Evolutionary conservation across 2,113 vertebrate species (phyloP).

Genomic region (Stigmatopora argus): DNA sequence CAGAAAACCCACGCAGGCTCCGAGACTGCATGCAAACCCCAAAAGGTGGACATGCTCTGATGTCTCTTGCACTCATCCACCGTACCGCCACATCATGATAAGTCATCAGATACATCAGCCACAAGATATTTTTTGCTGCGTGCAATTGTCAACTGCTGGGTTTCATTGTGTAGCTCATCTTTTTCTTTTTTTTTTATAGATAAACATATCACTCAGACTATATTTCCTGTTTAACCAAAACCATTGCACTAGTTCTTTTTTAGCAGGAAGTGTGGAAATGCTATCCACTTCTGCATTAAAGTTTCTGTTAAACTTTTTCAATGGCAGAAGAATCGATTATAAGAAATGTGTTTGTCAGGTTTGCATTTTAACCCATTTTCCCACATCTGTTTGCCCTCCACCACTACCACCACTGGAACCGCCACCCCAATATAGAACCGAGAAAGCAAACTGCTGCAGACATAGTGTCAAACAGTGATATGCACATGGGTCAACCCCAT

Average conservation of each 20-base stretch:
- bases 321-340: not conserved
- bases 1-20: no score
- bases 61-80: no score
- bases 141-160: not conserved
- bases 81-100: no score
- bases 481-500: constrained; percentile 43
- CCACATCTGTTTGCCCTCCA: constrained; percentile 36
- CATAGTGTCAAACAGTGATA: constrained; percentile 52
- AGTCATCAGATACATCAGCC: not conserved
- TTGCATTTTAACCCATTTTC: constrained; percentile 19
- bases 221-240: constrained; percentile 3
- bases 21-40: no score
- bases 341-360: constrained; percentile 7
- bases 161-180: not conserved
- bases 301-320: constrained; percentile 23
- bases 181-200: not conserved
- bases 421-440: constrained; percentile 10
- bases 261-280: constrained; percentile 4
- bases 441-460: constrained; percentile 46
- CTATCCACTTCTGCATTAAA: constrained; percentile 13
- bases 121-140: not conserved
- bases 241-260: constrained; percentile 4
- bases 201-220: not conserved
- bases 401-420: constrained; percentile 19
- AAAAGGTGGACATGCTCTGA: no score